A percentile compares a stretch with the other conserved stretches of the same genome.
Evolutionary conservation across 2,888 invertebrate genomes (phyloP).

Genomic region (Athalia circularis): DNA sequence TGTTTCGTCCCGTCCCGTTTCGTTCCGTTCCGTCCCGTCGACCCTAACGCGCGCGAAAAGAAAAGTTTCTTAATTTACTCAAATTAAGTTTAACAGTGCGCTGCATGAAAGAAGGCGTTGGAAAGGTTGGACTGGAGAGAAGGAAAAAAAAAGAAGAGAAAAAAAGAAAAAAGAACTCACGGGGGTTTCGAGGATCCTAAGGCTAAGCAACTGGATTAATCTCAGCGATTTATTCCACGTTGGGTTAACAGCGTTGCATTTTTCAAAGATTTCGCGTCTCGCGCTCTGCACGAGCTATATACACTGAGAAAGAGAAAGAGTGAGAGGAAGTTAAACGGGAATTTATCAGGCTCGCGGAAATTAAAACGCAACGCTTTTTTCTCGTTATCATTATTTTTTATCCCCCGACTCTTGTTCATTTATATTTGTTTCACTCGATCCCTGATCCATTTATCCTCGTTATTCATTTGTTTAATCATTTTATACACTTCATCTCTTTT

Average conservation of each 20-base stretch:
- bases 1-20: neutral
- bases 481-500: neutral
- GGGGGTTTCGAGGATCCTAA: constrained; percentile 20
- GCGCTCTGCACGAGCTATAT: neutral
- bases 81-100: constrained; percentile 42
- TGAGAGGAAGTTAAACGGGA: neutral
- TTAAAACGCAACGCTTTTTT: constrained; percentile 28
- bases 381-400: constrained; percentile 1
- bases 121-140: neutral
- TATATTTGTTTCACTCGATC: neutral
- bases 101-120: neutral
- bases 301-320: neutral
- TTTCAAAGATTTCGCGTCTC: constrained; percentile 31
- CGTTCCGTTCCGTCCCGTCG: neutral
- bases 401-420: neutral
- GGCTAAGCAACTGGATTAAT: constrained; percentile 43
- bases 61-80: constrained; percentile 46
- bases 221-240: constrained; percentile 42
- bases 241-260: constrained; percentile 42
- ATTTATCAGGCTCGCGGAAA: constrained; percentile 18
- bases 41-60: constrained; percentile 2
- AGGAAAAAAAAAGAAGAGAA: neutral
- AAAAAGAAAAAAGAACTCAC: neutral
- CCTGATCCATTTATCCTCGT: neutral
- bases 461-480: neutral